phyloP scores from a whole-genome alignment of 1,140 invertebrate genomes.

The Asbolus verrucosus region DNA sequence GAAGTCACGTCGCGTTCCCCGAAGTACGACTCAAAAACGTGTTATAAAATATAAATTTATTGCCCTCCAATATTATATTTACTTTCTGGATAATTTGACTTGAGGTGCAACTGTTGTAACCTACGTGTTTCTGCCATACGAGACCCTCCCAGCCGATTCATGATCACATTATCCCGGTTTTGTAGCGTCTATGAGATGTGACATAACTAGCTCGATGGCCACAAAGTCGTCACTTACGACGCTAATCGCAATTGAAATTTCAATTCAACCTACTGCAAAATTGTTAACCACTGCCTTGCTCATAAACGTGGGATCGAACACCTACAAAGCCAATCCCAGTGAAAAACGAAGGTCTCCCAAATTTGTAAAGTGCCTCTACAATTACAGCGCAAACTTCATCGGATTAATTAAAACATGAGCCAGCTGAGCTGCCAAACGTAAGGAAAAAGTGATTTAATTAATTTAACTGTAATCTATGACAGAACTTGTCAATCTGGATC shows the following conservation, averaged over 20 bases:
- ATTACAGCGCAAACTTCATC: too few species aligned
- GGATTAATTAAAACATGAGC: too few species aligned
- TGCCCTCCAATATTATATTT: conserved; percentile 42
- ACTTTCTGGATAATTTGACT: conserved; percentile 33
- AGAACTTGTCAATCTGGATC: too few species aligned
- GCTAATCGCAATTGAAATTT: background rate
- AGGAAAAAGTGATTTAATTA: too few species aligned
- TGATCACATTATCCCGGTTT: conserved; percentile 26
- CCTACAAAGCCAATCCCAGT: too few species aligned
- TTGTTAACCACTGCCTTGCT: too few species aligned
- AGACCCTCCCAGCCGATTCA: conserved; percentile 39
- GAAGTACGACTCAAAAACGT: conserved; percentile 32
- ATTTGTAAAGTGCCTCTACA: too few species aligned
- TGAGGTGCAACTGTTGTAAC: conserved; percentile 33
- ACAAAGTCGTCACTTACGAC: conserved; percentile 10
- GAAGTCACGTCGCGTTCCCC: conserved; percentile 34
- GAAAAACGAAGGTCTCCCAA: too few species aligned
- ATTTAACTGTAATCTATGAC: too few species aligned
- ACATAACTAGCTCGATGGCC: background rate
- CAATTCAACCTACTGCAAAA: too few species aligned
- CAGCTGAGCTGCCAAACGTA: too few species aligned
- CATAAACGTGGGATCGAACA: too few species aligned
- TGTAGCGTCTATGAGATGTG: conserved; percentile 12
- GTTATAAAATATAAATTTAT: conserved; percentile 45
- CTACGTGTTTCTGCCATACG: conserved; percentile 25